These are phyloP conservation scores for Yponomeuta sedellus DNA, from an alignment of 2,888 invertebrate genomes.

Conservation along the genomic window DNA sequence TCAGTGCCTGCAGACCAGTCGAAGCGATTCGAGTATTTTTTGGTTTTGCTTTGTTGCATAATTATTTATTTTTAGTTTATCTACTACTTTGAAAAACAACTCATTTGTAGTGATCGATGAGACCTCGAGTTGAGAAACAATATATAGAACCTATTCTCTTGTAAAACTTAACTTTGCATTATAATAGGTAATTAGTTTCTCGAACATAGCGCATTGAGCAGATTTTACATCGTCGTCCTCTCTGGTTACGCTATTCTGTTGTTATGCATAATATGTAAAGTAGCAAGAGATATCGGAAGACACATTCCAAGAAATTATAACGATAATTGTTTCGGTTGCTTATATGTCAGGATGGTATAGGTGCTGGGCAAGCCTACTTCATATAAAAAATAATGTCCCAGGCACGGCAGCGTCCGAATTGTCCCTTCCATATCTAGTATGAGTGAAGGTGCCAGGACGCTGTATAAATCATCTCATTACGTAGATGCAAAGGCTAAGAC, in stretches of 20 bases:
- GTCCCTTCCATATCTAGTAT: no score
- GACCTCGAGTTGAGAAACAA: background rate
- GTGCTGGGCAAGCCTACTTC: no score
- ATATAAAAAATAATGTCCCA: no score
- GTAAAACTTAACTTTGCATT: background rate
- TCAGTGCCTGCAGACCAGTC: no score
- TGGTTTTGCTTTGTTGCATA: no score
- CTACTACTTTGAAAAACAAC: background rate
- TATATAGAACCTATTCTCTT: background rate
- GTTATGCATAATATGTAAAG: background rate
- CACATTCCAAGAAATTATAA: background rate
- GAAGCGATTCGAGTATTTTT: no score
- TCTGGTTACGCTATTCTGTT: background rate
- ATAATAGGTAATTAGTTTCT: constrained; percentile 1
- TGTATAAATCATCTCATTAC: no score
- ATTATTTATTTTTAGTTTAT: no score
- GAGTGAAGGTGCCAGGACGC: no score
- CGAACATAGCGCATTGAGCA: background rate
- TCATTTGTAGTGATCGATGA: background rate
- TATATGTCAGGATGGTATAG: no score
- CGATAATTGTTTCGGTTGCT: background rate
- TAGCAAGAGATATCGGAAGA: background rate
- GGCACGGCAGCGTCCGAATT: no score
- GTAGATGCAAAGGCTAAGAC: no score
- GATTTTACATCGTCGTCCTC: background rate